phyloP scores from a whole-genome alignment of 2,888 invertebrate species.

The Andrena hattorfiana region DNA sequence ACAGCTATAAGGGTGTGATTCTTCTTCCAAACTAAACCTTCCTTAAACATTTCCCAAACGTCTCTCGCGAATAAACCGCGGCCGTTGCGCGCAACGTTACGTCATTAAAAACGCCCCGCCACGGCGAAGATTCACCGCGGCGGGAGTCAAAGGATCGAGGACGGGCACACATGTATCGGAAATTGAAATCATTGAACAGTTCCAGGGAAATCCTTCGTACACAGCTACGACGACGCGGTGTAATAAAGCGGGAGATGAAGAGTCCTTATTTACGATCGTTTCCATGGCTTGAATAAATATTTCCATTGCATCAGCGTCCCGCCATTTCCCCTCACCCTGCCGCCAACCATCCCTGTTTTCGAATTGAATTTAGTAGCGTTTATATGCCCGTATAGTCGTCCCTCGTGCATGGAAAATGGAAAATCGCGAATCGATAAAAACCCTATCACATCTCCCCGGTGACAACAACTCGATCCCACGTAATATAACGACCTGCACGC shows the following conservation, averaged over 20 bases:
- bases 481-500: constrained; percentile 15
- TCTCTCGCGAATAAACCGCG: neutral
- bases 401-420: constrained; percentile 23
- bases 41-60: neutral
- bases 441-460: neutral
- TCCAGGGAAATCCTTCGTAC: neutral
- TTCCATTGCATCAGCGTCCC: neutral
- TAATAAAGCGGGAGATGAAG: constrained; percentile 20
- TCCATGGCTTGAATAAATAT: constrained; percentile 21
- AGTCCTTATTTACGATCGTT: constrained; percentile 36
- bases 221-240: neutral
- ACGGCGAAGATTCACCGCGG: neutral
- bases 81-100: neutral
- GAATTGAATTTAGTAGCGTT: constrained; percentile 55
- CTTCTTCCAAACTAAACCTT: neutral
- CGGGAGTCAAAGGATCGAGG: neutral
- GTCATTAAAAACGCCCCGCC: constrained; percentile 1
- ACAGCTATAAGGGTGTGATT: too few species aligned
- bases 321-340: neutral
- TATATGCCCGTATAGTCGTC: constrained; percentile 25
- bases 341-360: neutral
- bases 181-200: constrained; percentile 25
- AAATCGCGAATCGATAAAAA: constrained; percentile 38
- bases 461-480: constrained; percentile 24
- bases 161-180: neutral